Conservation (phyloP, 2,888 invertebrate species). For the Melieria omissa region DNA sequence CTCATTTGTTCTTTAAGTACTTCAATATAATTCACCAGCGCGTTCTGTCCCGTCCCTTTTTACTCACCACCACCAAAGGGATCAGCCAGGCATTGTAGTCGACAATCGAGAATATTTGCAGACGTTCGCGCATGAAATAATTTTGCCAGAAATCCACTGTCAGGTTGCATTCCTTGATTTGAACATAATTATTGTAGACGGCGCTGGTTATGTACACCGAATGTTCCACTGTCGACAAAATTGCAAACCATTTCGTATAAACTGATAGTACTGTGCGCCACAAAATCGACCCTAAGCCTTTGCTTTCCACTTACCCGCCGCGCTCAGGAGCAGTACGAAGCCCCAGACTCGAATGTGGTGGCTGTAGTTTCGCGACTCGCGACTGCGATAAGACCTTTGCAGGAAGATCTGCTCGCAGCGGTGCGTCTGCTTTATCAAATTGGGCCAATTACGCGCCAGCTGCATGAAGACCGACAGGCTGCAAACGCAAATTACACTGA, state of each 20-base stretch:
- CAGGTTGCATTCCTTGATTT: slow-evolving; percentile 59
- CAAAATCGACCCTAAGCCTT: neutral
- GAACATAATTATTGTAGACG: slow-evolving; percentile 55
- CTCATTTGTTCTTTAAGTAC: neutral
- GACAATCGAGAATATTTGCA: slow-evolving; percentile 56
- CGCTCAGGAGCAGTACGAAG: slow-evolving; percentile 50
- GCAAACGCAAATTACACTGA: slow-evolving; percentile 57
- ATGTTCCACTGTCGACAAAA: slow-evolving; percentile 49
- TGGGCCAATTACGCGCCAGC: slow-evolving; percentile 61
- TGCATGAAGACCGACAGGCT: slow-evolving; percentile 54
- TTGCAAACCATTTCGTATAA: neutral
- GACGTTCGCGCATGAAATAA: slow-evolving; percentile 57
- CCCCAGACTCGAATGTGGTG: slow-evolving; percentile 55
- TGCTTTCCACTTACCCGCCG: slow-evolving; percentile 46
- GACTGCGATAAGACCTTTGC: slow-evolving; percentile 53
- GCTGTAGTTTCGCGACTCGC: slow-evolving; percentile 48
- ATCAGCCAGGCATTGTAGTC: slow-evolving; percentile 52
- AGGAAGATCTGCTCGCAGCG: slow-evolving; percentile 57
- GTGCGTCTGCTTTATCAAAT: slow-evolving; percentile 54
- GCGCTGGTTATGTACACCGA: slow-evolving; percentile 53
- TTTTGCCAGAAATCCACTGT: slow-evolving; percentile 58
- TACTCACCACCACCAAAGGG: slow-evolving; percentile 53
- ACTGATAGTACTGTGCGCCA: neutral
- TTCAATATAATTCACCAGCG: neutral
- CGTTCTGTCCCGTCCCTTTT: neutral